phyloP scores from a whole-genome alignment of 2,797 vertebrate species.

The Eurystomus glaucurus region DNA sequence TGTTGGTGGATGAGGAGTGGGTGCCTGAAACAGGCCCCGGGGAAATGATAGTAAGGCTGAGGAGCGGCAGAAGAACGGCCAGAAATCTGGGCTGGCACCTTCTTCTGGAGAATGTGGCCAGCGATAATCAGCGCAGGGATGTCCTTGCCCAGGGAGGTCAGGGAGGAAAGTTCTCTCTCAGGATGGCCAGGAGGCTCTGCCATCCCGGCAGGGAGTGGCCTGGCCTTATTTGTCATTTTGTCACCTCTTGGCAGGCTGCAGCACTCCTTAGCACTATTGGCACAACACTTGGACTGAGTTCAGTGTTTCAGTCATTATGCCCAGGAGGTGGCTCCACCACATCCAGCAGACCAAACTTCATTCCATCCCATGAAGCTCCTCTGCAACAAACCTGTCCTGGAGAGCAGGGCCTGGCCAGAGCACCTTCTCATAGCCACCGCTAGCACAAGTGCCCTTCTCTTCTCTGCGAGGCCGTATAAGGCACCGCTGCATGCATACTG shows the following conservation, averaged over 20 bases:
- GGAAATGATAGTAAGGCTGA: background rate
- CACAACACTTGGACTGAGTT: background rate
- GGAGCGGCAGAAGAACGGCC: background rate
- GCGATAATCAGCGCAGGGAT: accelerated
- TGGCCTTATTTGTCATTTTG: background rate
- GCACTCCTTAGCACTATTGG: background rate
- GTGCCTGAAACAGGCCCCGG: background rate
- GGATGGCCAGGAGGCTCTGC: background rate
- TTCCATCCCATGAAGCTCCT: background rate
- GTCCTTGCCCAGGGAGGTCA: background rate
- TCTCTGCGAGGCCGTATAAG: background rate
- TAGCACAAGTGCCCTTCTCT: accelerated
- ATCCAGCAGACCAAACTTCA: background rate
- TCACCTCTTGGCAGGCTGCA: constrained; percentile 22
- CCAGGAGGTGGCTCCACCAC: background rate
- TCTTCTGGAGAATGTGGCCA: background rate
- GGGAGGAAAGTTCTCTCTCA: background rate
- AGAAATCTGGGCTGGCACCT: background rate
- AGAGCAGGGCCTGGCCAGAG: background rate
- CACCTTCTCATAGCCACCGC: accelerated
- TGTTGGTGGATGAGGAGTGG: background rate
- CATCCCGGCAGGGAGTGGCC: background rate
- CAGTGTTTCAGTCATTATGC: background rate
- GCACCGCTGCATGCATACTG: accelerated
- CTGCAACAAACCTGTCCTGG: background rate